These are phyloP conservation scores for Notechis scutatus DNA, from an alignment of 2,113 vertebrate species.

Conservation along the genomic window DNA sequence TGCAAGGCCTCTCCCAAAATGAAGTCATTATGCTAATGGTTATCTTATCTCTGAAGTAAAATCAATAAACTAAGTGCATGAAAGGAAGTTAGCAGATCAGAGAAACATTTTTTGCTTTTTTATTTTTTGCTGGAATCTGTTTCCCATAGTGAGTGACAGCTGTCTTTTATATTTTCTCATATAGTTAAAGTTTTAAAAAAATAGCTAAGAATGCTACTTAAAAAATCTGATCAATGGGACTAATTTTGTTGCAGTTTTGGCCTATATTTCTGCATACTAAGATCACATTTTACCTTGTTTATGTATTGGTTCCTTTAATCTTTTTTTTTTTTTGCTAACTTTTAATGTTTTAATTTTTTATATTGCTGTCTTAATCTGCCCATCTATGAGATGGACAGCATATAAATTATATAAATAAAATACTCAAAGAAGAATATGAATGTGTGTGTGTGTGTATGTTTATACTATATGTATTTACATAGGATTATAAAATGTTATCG, in stretches of 20 bases:
- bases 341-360: background rate
- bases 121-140: background rate
- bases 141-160: background rate
- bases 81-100: background rate
- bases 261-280: background rate
- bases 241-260: background rate
- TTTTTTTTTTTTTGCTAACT: background rate
- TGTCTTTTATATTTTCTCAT: background rate
- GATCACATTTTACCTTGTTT: background rate
- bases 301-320: too few relatives aligned
- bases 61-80: background rate
- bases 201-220: background rate
- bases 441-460: background rate
- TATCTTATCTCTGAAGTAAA: background rate
- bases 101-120: background rate
- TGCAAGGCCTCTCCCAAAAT: background rate
- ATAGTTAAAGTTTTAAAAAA: background rate
- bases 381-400: background rate
- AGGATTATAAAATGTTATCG: background rate
- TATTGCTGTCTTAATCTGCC: background rate
- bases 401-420: background rate
- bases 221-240: background rate
- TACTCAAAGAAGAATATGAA: background rate
- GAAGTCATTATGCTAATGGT: background rate
- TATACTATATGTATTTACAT: background rate